Evolutionary conservation across 2,113 vertebrate species (phyloP).

Genomic region (Gymnarchus niloticus): DNA sequence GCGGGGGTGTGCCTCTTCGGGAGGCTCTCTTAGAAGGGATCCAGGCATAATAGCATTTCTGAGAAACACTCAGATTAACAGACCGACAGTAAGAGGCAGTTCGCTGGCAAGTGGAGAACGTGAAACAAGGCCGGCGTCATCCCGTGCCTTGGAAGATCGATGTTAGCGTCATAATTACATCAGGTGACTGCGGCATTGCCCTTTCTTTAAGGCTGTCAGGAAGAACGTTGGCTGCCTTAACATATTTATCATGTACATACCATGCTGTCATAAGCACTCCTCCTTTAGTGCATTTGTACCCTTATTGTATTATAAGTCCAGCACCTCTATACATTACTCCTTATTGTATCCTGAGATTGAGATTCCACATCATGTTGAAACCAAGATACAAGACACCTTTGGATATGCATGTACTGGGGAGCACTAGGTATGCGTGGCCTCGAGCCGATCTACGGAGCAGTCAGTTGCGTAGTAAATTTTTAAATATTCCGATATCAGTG

Average conservation of each 20-base stretch:
- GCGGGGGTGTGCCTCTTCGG: background rate
- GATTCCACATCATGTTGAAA: background rate
- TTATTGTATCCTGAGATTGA: background rate
- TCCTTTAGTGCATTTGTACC: background rate
- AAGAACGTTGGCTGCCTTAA: background rate
- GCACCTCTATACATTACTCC: background rate
- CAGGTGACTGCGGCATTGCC: background rate
- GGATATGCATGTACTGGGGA: no score
- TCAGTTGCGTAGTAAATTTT: no score
- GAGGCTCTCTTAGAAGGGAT: background rate
- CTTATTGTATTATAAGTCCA: background rate
- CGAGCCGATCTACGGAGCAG: background rate
- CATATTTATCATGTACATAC: background rate
- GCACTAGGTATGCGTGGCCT: background rate
- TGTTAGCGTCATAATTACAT: background rate
- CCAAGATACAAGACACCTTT: no score
- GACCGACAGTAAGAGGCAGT: background rate
- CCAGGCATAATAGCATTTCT: constrained; percentile 3
- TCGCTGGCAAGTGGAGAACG: background rate
- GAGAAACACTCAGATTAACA: background rate
- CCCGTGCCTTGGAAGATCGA: background rate
- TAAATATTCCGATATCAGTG: background rate
- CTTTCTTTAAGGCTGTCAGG: background rate
- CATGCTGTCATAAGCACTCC: background rate
- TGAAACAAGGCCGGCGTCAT: background rate